Conservation (phyloP, 2,888 invertebrate species). For the Megastigmus dorsalis region DNA sequence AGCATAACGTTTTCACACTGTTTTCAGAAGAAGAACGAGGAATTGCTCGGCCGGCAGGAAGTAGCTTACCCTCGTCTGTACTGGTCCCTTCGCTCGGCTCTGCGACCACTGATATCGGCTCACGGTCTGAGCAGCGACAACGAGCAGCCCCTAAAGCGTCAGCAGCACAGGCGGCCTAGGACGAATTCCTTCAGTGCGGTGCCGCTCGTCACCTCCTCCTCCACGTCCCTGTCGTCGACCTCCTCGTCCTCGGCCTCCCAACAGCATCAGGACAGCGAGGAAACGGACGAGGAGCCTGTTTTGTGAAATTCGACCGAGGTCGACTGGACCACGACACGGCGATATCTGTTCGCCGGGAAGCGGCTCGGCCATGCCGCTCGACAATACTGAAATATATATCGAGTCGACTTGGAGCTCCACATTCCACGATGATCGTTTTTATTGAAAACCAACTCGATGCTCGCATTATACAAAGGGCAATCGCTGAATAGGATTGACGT, state of each 20-base stretch:
- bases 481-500: neutral
- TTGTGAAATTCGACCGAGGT: slow-evolving; percentile 71
- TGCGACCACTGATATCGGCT: slow-evolving; percentile 84
- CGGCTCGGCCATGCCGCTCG: slow-evolving; percentile 32
- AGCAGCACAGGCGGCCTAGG: slow-evolving; percentile 72
- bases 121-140: slow-evolving; percentile 42
- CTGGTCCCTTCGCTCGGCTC: slow-evolving; percentile 83
- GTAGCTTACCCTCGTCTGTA: slow-evolving; percentile 85
- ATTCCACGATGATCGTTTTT: slow-evolving; percentile 18
- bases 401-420: slow-evolving; percentile 7
- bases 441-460: neutral
- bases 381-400: slow-evolving; percentile 6
- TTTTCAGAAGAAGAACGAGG: slow-evolving; percentile 79
- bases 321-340: slow-evolving; percentile 42
- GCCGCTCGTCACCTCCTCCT: slow-evolving; percentile 69
- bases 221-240: slow-evolving; percentile 69
- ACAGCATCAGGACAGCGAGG: slow-evolving; percentile 69
- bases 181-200: slow-evolving; percentile 79
- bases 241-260: slow-evolving; percentile 56
- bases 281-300: slow-evolving; percentile 81
- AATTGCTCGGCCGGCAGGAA: slow-evolving; percentile 85
- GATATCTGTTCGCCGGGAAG: slow-evolving; percentile 38
- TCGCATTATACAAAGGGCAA: neutral
- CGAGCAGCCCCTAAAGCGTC: slow-evolving; percentile 38
- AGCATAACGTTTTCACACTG: no score